Evolutionary conservation across 2,113 vertebrate species (phyloP).

Genomic region (Anolis sagrei): DNA sequence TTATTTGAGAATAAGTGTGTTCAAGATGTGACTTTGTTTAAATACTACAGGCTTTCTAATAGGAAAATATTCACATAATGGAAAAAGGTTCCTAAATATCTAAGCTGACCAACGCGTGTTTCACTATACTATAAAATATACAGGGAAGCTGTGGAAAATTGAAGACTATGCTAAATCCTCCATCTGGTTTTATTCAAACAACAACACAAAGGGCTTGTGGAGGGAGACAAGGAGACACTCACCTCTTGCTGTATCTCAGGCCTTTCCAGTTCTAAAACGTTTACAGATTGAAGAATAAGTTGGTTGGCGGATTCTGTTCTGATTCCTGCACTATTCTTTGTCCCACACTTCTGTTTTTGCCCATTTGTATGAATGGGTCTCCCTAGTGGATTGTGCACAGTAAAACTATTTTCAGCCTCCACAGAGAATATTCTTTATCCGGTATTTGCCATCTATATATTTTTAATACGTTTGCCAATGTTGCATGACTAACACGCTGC

Average conservation of each 20-base stretch:
- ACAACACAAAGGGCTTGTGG: background rate
- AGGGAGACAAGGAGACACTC: background rate
- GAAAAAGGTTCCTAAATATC: background rate
- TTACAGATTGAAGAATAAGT: background rate
- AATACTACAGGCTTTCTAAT: background rate
- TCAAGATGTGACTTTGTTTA: background rate
- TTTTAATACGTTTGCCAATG: background rate
- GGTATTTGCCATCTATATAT: background rate
- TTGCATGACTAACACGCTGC: background rate
- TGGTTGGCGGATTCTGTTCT: background rate
- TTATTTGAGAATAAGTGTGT: background rate
- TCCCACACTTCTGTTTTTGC: background rate
- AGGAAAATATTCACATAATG: background rate
- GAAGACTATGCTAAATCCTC: background rate
- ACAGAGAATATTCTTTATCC: background rate
- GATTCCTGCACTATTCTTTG: background rate
- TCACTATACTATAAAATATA: background rate
- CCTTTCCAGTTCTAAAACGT: background rate
- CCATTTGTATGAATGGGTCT: background rate
- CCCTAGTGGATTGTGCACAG: background rate
- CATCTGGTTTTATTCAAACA: background rate
- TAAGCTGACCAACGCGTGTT: background rate
- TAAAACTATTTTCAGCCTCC: background rate
- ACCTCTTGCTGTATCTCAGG: background rate
- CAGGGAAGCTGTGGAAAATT: background rate